A percentile compares a stretch with the other conserved stretches of the same genome.
Evolutionary conservation across 2,113 vertebrate genomes (phyloP).

Genomic region (Indri indri): DNA sequence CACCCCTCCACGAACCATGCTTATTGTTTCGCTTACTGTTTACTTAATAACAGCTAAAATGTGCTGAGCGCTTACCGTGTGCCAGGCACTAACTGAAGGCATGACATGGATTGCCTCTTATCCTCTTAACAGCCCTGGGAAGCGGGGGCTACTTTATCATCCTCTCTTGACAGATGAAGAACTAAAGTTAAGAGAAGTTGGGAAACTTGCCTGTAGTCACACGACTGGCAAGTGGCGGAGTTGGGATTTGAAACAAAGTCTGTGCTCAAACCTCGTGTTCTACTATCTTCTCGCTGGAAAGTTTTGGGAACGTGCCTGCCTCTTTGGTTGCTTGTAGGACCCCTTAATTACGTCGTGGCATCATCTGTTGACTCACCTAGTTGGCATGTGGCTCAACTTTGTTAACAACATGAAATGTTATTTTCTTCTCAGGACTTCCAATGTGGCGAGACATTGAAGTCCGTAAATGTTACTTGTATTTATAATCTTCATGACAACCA

Average conservation of each 20-base stretch:
- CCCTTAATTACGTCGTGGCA: background rate
- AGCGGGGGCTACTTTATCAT: background rate
- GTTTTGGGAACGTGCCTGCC: background rate
- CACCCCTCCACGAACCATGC: background rate
- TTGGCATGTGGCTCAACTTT: slow-evolving; percentile 47
- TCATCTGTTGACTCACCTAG: slow-evolving; percentile 28
- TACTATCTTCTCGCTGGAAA: background rate
- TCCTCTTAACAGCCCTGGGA: background rate
- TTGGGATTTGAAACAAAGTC: background rate
- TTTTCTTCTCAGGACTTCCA: slow-evolving; percentile 30
- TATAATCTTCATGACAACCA: slow-evolving; percentile 65
- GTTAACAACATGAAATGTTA: background rate
- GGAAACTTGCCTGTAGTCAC: background rate
- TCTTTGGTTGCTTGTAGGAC: background rate
- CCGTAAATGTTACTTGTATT: slow-evolving; percentile 65
- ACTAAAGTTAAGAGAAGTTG: background rate
- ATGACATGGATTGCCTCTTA: background rate
- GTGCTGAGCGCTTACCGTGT: background rate
- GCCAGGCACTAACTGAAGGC: background rate
- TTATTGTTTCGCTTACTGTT: background rate
- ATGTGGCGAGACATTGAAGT: background rate
- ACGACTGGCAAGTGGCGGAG: background rate
- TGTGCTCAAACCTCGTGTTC: background rate
- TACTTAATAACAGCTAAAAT: background rate
- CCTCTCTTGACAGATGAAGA: background rate